Percentiles rank a stretch among this genome's conserved stretches.
Evolutionary conservation across 2,797 vertebrate genomes (phyloP).

Genomic region (Moxostoma hubbsi): DNA sequence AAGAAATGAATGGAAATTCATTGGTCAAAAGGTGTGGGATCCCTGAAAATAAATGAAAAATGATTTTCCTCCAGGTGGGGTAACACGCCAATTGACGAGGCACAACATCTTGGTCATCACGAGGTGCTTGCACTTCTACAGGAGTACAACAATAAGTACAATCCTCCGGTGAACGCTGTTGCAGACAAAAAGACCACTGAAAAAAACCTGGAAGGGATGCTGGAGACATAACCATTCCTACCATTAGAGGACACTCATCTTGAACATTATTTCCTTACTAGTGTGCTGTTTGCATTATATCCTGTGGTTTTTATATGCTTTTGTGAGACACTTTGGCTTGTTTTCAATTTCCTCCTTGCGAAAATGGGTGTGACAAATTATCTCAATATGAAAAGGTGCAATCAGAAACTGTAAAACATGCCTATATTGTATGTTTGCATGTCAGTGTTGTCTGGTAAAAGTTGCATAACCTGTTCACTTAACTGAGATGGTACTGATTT

Average conservation of each 20-base stretch:
- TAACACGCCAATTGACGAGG: constrained; percentile 97
- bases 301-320: neutral
- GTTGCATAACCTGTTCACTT: neutral
- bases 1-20: too few relatives aligned
- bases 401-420: neutral
- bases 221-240: constrained; percentile 71
- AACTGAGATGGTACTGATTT: too few relatives aligned
- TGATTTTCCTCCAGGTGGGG: constrained; percentile 84
- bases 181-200: constrained; percentile 82
- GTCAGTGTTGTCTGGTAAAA: constrained; percentile 15
- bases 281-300: neutral
- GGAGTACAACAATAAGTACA: constrained; percentile 90
- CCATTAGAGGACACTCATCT: constrained; percentile 6
- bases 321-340: neutral
- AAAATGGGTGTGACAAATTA: neutral
- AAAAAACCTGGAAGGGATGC: constrained; percentile 91
- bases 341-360: neutral
- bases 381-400: neutral
- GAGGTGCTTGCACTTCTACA: constrained; percentile 94
- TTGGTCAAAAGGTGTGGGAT: too few relatives aligned
- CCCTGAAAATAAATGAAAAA: too few relatives aligned
- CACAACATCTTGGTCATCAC: constrained; percentile 95
- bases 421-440: neutral
- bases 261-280: neutral
- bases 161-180: constrained; percentile 76